These are phyloP conservation scores for Gobio occitaniae DNA, from an alignment of 2,797 vertebrate species.

Conservation along the genomic window DNA sequence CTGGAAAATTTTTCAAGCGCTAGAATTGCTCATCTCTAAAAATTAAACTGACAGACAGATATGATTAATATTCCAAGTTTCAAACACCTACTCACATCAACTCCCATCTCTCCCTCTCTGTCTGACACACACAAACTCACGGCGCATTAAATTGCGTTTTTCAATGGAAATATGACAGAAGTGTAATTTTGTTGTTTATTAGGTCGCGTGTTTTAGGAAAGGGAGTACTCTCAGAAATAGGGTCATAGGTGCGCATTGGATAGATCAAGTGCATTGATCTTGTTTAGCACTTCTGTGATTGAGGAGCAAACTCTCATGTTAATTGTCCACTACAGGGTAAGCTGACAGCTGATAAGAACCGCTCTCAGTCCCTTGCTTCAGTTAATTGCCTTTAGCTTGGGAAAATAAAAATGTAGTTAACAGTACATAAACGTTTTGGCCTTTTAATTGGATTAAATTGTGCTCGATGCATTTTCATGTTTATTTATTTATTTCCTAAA, in stretches of 20 bases:
- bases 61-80: conserved; percentile 75
- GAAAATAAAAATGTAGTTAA: conserved; percentile 35
- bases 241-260: conserved; percentile 45
- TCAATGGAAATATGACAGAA: conserved; percentile 50
- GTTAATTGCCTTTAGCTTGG: conserved; percentile 23
- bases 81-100: conserved; percentile 33
- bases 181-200: conserved; percentile 38
- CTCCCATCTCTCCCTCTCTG: conserved; percentile 35
- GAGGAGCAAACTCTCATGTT: conserved; percentile 59
- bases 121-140: conserved; percentile 39
- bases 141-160: conserved; percentile 43
- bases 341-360: conserved; percentile 69
- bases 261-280: conserved; percentile 69
- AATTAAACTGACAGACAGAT: conserved; percentile 81
- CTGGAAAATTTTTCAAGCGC: conserved; percentile 70
- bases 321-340: conserved; percentile 55
- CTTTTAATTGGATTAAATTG: conserved; percentile 23
- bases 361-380: conserved; percentile 29
- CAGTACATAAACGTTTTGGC: conserved; percentile 23
- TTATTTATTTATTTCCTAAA: neutral
- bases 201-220: conserved; percentile 63
- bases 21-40: conserved; percentile 81
- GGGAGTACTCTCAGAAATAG: conserved; percentile 50
- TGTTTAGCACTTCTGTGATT: conserved; percentile 68
- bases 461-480: neutral